Evolutionary conservation across 2,113 vertebrate species (phyloP).

Genomic region (Myxocyprinus asiaticus): DNA sequence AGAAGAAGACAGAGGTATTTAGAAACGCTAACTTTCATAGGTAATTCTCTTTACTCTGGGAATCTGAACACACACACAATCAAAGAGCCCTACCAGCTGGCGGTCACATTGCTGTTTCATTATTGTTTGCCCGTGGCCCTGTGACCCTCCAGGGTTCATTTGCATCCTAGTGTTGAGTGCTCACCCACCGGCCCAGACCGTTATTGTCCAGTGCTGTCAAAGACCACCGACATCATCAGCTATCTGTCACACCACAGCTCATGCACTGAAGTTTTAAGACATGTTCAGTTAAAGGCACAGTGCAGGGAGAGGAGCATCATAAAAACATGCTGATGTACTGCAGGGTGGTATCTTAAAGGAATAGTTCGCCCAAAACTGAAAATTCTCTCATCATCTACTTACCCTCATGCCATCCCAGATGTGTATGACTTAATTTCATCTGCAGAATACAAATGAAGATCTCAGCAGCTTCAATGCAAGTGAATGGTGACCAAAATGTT

Average conservation of each 20-base stretch:
- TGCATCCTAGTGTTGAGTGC: constrained; percentile 72
- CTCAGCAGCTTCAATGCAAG: too few species aligned
- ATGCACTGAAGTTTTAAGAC: background rate
- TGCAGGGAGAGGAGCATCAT: too few species aligned
- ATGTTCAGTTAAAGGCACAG: too few species aligned
- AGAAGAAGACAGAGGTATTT: constrained; percentile 11
- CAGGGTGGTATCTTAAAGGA: too few species aligned
- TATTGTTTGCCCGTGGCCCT: constrained; percentile 72
- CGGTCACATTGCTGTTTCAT: constrained; percentile 71
- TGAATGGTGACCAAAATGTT: too few species aligned
- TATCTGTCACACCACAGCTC: background rate
- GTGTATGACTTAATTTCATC: too few species aligned
- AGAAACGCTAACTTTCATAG: constrained; percentile 15
- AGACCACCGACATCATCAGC: constrained; percentile 58
- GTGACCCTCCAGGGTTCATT: constrained; percentile 71
- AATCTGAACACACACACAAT: constrained; percentile 38
- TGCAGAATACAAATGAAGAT: too few species aligned
- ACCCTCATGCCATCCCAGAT: too few species aligned
- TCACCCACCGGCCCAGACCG: constrained; percentile 66
- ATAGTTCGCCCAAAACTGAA: too few species aligned
- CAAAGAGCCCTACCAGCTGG: constrained; percentile 60
- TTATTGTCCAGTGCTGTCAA: constrained; percentile 49
- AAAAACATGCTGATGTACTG: too few species aligned
- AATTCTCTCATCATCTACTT: too few species aligned
- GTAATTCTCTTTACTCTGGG: constrained; percentile 8